Conservation (phyloP, 2,113 vertebrate genomes). For the Microcebus griseorufus region DNA sequence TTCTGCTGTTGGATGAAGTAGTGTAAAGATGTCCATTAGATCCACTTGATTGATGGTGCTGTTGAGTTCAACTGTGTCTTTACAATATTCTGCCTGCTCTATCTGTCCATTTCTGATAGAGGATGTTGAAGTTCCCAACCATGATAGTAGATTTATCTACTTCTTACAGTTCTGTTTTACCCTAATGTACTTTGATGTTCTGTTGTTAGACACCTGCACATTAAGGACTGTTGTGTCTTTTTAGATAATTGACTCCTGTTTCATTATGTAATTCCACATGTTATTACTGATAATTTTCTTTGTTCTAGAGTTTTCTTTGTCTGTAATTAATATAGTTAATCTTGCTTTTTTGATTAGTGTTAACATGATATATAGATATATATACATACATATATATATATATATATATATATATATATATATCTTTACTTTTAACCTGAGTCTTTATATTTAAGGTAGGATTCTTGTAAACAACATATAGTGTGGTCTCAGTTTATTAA, state of each 20-base stretch:
- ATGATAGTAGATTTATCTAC: background rate
- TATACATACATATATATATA: too few relatives aligned
- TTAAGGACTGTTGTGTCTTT: background rate
- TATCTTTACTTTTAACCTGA: background rate
- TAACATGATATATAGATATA: background rate
- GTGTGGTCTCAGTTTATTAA: background rate
- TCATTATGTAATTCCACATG: background rate
- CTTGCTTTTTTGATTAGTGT: background rate
- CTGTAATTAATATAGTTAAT: background rate
- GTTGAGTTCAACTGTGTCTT: background rate
- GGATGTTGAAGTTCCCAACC: background rate
- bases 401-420: background rate
- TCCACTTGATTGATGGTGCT: background rate
- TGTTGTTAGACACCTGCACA: background rate
- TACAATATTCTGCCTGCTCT: background rate
- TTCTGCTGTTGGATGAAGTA: background rate
- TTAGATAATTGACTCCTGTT: background rate
- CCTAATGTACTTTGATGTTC: background rate
- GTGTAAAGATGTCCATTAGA: background rate
- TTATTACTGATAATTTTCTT: background rate
- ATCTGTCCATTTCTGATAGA: background rate
- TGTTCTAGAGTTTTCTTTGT: background rate
- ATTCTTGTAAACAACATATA: background rate
- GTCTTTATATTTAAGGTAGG: background rate
- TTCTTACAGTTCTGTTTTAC: background rate